phyloP scores from a whole-genome alignment of 2,113 vertebrate species.

The Vidua macroura region DNA sequence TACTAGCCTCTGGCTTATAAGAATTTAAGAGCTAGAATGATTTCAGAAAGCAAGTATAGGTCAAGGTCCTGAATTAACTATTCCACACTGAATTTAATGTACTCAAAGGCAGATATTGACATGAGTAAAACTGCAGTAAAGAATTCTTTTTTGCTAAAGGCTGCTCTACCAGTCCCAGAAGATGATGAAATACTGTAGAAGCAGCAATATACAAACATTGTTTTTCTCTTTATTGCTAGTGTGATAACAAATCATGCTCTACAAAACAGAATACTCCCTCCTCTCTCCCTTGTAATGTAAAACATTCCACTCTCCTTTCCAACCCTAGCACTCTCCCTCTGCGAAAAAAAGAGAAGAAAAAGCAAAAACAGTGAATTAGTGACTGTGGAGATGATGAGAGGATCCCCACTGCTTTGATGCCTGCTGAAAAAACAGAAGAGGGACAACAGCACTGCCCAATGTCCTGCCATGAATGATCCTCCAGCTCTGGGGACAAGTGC shows the following conservation, averaged over 20 bases:
- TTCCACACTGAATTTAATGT: slow-evolving; percentile 33
- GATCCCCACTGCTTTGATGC: neutral
- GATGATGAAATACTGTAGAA: slow-evolving; percentile 22
- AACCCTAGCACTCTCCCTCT: neutral
- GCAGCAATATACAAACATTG: slow-evolving; percentile 30
- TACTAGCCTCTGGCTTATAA: slow-evolving; percentile 41
- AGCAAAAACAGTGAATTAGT: neutral
- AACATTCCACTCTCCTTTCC: neutral
- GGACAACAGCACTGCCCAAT: neutral
- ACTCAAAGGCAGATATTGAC: slow-evolving; percentile 48
- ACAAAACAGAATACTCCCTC: neutral
- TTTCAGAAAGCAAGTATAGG: slow-evolving; percentile 54
- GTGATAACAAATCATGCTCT: neutral
- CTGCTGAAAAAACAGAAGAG: neutral
- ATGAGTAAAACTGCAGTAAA: slow-evolving; percentile 21
- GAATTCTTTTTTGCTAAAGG: slow-evolving; percentile 16
- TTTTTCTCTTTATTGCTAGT: slow-evolving; percentile 34
- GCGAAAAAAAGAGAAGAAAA: neutral
- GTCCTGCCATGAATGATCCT: fast-evolving
- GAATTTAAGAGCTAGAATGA: slow-evolving; percentile 56
- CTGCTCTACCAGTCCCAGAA: slow-evolving; percentile 18
- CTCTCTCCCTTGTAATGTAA: neutral
- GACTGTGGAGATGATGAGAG: neutral
- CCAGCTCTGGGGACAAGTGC: neutral
- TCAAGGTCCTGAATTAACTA: slow-evolving; percentile 61